A percentile compares a stretch with the other conserved stretches of the same genome.
Conservation (phyloP, 2,797 vertebrate species). For the Macrochelys suwanniensis region DNA sequence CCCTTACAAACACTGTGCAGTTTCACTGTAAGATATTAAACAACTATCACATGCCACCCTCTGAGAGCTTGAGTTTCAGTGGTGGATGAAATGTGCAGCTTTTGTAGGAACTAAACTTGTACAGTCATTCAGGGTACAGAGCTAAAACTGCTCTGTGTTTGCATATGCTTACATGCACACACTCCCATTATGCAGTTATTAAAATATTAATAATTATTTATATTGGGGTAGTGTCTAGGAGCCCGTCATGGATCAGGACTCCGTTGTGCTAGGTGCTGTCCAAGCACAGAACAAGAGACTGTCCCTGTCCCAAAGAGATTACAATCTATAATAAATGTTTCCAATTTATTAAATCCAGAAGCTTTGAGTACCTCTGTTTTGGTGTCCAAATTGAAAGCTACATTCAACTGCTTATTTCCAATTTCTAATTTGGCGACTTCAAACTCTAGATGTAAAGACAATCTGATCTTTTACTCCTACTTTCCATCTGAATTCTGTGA, state of each 20-base stretch:
- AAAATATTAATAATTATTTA: background rate
- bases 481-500: background rate
- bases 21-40: background rate
- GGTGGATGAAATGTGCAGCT: background rate
- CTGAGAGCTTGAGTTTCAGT: background rate
- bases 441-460: background rate
- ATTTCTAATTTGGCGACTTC: slow-evolving; percentile 2
- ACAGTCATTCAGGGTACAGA: background rate
- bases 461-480: background rate
- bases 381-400: background rate
- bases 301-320: background rate
- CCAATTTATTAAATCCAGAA: background rate
- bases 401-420: background rate
- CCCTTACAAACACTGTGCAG: background rate
- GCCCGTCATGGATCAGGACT: background rate
- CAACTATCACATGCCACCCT: background rate
- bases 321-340: background rate
- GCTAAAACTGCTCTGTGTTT: background rate
- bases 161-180: background rate
- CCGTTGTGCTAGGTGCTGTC: background rate
- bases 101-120: background rate
- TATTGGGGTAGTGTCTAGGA: background rate
- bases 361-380: background rate
- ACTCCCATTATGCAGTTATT: background rate
- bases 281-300: background rate